Evolutionary conservation across 2,797 vertebrate species (phyloP).

Genomic region (Neosilurus hyrtlii): DNA sequence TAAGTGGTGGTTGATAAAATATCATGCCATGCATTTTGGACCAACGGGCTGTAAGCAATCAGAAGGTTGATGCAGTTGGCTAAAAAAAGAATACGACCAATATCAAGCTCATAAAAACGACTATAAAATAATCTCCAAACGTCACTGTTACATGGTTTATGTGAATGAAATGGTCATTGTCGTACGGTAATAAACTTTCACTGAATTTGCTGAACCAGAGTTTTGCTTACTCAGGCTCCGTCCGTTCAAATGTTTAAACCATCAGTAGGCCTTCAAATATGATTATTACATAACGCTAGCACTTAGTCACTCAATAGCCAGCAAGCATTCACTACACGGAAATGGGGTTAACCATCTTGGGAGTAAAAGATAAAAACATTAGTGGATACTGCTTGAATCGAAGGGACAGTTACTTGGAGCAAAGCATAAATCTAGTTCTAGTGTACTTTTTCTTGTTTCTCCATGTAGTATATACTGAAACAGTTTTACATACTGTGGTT

Average conservation of each 20-base stretch:
- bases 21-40: constrained; percentile 2
- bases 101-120: constrained; percentile 10
- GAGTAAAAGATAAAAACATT: too few relatives aligned
- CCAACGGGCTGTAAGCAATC: not conserved
- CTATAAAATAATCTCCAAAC: constrained; percentile 14
- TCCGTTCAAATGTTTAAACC: too few relatives aligned
- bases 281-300: not conserved
- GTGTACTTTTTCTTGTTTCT: too few relatives aligned
- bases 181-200: not conserved
- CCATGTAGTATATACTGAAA: too few relatives aligned
- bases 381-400: too few relatives aligned
- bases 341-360: too few relatives aligned
- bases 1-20: constrained; percentile 16
- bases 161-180: constrained; percentile 16
- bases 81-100: not conserved
- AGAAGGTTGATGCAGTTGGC: not conserved
- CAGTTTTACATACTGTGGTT: too few relatives aligned
- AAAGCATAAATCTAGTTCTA: too few relatives aligned
- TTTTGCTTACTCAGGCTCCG: not conserved
- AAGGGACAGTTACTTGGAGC: too few relatives aligned
- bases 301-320: too few relatives aligned
- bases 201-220: not conserved
- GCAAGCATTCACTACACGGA: not conserved
- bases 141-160: constrained; percentile 17
- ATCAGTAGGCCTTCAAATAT: not conserved